Conservation (phyloP, 2,888 invertebrate species). For the Eurytoma californica region DNA sequence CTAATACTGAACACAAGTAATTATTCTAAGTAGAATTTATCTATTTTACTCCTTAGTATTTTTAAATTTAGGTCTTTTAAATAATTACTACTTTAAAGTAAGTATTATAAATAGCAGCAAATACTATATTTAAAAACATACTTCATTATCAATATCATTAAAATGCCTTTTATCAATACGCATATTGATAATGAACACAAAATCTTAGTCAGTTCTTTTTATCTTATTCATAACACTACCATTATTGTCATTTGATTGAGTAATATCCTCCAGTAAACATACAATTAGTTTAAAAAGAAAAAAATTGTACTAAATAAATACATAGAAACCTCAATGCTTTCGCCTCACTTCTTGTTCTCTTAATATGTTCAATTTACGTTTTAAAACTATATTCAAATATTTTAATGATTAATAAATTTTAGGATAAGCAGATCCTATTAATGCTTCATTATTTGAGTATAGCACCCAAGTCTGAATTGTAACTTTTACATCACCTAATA, state of each 20-base stretch:
- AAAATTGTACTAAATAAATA: constrained; percentile 50
- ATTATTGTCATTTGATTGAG: constrained; percentile 33
- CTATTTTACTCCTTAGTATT: constrained; percentile 10
- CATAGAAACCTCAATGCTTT: constrained; percentile 27
- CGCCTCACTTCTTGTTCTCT: constrained; percentile 4
- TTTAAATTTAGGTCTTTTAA: neutral
- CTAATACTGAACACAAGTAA: constrained; percentile 48
- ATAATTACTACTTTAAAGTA: constrained; percentile 7
- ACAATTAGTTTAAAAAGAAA: constrained; percentile 17
- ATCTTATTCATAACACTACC: constrained; percentile 25
- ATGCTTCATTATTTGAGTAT: constrained; percentile 41
- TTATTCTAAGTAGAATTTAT: constrained; percentile 33
- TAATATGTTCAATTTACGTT: constrained; percentile 25
- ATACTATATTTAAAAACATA: constrained; percentile 43
- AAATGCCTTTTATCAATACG: constrained; percentile 52
- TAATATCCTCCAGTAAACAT: constrained; percentile 21
- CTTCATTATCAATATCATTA: constrained; percentile 52
- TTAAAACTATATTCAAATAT: neutral
- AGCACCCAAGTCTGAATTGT: constrained; percentile 72
- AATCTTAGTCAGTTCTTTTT: constrained; percentile 51
- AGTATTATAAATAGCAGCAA: constrained; percentile 24
- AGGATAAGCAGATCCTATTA: constrained; percentile 48
- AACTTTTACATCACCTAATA: constrained; percentile 70
- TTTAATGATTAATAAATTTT: constrained; percentile 42
- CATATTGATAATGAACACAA: constrained; percentile 56